Evolutionary conservation across 2,797 vertebrate genomes (phyloP), one percentile per base, ranked within the genome.

Genomic region (Enteromius afrohamiltoni): DNA sequence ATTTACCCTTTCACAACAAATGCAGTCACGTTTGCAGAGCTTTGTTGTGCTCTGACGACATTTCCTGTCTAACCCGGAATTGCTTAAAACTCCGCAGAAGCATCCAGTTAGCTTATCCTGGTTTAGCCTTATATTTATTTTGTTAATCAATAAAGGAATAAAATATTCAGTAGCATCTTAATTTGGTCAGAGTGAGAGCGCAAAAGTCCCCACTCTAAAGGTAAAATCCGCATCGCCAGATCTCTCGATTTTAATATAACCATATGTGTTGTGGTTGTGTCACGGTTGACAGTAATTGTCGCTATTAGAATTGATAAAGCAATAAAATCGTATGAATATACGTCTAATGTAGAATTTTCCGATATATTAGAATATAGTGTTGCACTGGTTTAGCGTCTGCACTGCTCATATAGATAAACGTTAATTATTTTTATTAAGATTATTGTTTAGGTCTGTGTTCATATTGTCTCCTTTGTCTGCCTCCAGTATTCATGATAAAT

Each of bases 21-120:
- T 19, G 1, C 7, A 2, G 14, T 45, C 23, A 51, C 7, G 23
- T 51, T 73, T 3, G 10, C 4, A 21, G 5, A n/a, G 49, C 11
- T 16, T 55, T 75, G 70, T 51, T 71, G 17, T 53, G 11, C 19
- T 53, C 49, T n/a, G 13, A 40, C 11, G 21, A 11, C 16, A 62
- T 62, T 62, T 77, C 75, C 75, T 23, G n/a, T 77, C 8, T 77
- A 47, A 64, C 55, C 58, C 75, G 75, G 75, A 64, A 77, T 14
- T 23, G n/a, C 23, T 77, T 11, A 40, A 47, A 29, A 21, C 40
- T 21, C 2, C 1, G 62, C 75, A 13, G 16, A 31, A 65, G 26
- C 11, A 0, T n/a, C 6, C 10, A 13, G 42, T 34, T 78, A 78
- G 77, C 77, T 49, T 65, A 65, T 45, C 42, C 42, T 47, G 14